Evolutionary conservation across 1,140 invertebrate genomes (phyloP), one percentile per base, ranked within the genome.

Genomic region (Drosophila santomea): DNA sequence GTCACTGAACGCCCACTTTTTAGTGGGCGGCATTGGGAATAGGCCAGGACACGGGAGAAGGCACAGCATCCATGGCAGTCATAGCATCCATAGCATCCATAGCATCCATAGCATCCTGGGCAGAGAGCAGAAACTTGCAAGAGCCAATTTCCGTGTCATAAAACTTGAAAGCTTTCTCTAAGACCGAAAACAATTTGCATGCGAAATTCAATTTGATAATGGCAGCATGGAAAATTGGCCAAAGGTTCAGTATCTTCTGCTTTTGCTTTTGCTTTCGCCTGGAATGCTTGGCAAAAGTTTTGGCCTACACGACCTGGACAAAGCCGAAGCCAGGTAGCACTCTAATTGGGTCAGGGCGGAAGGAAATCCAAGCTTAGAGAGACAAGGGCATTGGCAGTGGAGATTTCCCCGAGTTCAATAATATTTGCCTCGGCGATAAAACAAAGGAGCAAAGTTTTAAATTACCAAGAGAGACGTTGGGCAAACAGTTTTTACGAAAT

Each of bases 71-170:
- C 32, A 32, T 32, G 8, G 35, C 38, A 50, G 71, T 36, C 44
- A 23, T 23, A 8, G 28, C 28, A 32, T 32, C 28, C 28, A 32
- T 32, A 3, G 45, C 38, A 50, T 74, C 41, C 44, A 23, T 23
- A 8, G 28, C 28, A 32, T 32, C 28, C 28, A 32, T 32, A 3
- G 45, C 38, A 50, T 74, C 41, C 44, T 66, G 60, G 15, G 45
- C 36, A 14, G 28, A 12, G 50, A 67, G 75, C 66, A 51, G 32
- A 62, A 85, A 74, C 68, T 81, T 82, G 61, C 68, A 44, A 81
- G 79, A 78, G 82, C 86, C 86, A 90, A 90, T 90, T 90, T 90
- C 86, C 86, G 81, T 90, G 86, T 73, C 75, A 90, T 90, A 90
- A 82, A 90, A 90, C 86, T 90, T 90, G 62, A 90, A 90, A 90